Evolutionary conservation across 2,113 vertebrate species (phyloP).

Genomic region (Mirza zaza): DNA sequence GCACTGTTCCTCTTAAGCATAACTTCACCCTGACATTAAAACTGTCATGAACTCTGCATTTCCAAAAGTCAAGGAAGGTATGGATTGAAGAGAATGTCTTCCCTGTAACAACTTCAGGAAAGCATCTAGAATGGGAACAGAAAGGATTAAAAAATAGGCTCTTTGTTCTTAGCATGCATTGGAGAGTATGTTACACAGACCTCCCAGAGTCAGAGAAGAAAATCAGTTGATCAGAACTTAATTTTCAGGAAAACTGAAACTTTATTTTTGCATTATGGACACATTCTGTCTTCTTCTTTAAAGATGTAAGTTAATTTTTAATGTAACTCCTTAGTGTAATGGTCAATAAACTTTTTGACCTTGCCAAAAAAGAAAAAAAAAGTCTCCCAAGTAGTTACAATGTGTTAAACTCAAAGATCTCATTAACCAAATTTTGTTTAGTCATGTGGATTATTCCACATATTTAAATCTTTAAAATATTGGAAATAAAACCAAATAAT

Average conservation of each 20-base stretch:
- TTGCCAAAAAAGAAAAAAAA: background rate
- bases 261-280: background rate
- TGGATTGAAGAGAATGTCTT: background rate
- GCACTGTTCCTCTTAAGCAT: background rate
- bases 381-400: background rate
- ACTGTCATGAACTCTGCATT: background rate
- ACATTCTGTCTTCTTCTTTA: background rate
- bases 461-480: background rate
- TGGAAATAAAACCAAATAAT: slow-evolving; percentile 22
- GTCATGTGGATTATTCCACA: background rate
- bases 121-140: background rate
- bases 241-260: background rate
- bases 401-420: background rate
- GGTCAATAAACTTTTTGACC: background rate
- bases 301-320: slow-evolving; percentile 5
- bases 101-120: background rate
- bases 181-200: background rate
- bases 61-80: background rate
- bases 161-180: background rate
- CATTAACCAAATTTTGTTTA: background rate
- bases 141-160: background rate
- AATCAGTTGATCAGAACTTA: background rate
- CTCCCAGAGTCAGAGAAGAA: background rate
- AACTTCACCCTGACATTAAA: background rate
- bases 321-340: background rate